Base-by-base conservation (phyloP, 2,888 invertebrate species). In the Nasonia oneida region DNA sequence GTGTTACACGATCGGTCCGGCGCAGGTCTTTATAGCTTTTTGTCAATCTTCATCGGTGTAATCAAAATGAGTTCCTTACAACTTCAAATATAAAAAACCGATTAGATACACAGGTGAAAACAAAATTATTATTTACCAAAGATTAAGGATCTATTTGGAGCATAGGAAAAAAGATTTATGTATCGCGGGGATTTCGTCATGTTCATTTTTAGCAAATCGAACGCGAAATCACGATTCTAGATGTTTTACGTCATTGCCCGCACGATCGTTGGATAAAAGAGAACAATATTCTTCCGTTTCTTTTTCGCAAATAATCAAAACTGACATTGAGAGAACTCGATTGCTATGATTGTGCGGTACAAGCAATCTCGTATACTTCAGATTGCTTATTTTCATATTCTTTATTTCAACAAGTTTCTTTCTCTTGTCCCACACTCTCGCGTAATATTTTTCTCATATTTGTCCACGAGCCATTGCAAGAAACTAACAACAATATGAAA, bases 261-360 rank as follows among this genome's bases (percentile, higher is more conserved):
- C 42, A 33, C 42, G 81, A 85, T 78, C 61, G 81, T 23, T 75
- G 50, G 79, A 85, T 82, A 79, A 86, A 83, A 78, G 79, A 75
- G 74, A 82, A 82, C 53, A 79, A 78, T 79, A 75, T 75, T 57
- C 73, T 79, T 86, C 73, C 85, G 85, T 79, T 85, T 67, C 57
- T 82, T 79, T 79, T 81, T n/a, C 57, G 8, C 42, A 82, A 85
- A 85, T 82, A 85, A 85, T 82, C 47, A 67, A 67, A 74, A 15
- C 14, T 74, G 67, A 64, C 80, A 84, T 84, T 76, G 80, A 86
- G 57, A 81, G 85, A 88, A 88, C 81, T 37, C 50, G 18, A 78
- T 73, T 57, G n/a, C 42, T 76, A 71, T 77, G 70, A 77, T 71
- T 77, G 53, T 75, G 23, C 10, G 12, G 33, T 29, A 61, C 12